Evolutionary conservation across 2,888 invertebrate species (phyloP).

Genomic region (Dolichomitus sp.): DNA sequence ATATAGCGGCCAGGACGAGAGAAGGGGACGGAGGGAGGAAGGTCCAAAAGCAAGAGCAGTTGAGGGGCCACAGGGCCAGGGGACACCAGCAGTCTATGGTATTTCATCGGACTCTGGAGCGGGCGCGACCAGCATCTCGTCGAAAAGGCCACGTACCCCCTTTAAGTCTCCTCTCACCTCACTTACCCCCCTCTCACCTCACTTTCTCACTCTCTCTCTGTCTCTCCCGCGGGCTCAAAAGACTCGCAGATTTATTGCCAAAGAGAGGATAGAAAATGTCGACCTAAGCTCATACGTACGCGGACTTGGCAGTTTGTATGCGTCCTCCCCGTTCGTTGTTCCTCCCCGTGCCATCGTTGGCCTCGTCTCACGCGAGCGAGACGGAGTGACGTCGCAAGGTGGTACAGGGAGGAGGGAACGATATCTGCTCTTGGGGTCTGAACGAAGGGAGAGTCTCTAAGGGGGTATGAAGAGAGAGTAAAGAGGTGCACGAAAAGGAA

Average conservation of each 20-base stretch:
- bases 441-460: slow-evolving; percentile 65
- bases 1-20: slow-evolving; percentile 47
- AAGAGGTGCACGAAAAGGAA: slow-evolving; percentile 30
- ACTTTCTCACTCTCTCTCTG: slow-evolving; percentile 49
- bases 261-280: slow-evolving; percentile 86
- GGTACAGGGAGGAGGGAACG: slow-evolving; percentile 61
- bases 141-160: slow-evolving; percentile 36
- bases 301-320: slow-evolving; percentile 85
- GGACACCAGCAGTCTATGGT: slow-evolving; percentile 63
- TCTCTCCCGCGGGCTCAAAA: slow-evolving; percentile 82
- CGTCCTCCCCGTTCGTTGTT: slow-evolving; percentile 74
- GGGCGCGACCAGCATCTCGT: slow-evolving; percentile 27
- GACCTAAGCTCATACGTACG: slow-evolving; percentile 86
- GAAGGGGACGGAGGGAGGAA: slow-evolving; percentile 43
- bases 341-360: slow-evolving; percentile 15
- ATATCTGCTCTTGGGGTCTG: slow-evolving; percentile 65
- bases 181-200: too few relatives aligned
- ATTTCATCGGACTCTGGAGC: slow-evolving; percentile 45
- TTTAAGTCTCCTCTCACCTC: slow-evolving; percentile 45
- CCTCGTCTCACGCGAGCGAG: slow-evolving; percentile 64
- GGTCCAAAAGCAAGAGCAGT: slow-evolving; percentile 68
- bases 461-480: slow-evolving; percentile 72
- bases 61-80: slow-evolving; percentile 67
- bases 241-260: slow-evolving; percentile 86
- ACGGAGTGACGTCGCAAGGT: slow-evolving; percentile 62